phyloP scores from a whole-genome alignment of 2,888 invertebrate genomes.

The Microplitis deprimator region DNA sequence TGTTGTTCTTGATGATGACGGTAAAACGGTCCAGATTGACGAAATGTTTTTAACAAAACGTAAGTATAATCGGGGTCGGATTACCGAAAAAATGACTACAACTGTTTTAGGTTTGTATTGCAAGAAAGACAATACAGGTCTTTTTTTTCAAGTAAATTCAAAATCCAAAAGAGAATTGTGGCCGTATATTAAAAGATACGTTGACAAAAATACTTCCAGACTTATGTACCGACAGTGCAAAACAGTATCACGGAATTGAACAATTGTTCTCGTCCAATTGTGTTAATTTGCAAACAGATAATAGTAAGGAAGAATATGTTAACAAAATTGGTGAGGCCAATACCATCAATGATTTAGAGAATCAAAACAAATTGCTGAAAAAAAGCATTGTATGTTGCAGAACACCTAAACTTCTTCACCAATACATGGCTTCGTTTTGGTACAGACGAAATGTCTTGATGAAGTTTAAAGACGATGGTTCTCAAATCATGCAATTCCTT shows the following conservation, averaged over 20 bases:
- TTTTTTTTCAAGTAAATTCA: slow-evolving; percentile 33
- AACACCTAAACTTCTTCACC: slow-evolving; percentile 41
- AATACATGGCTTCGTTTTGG: slow-evolving; percentile 43
- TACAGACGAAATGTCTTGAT: slow-evolving; percentile 36
- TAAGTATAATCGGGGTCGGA: slow-evolving; percentile 40
- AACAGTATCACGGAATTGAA: slow-evolving; percentile 38
- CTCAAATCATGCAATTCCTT: slow-evolving; percentile 44
- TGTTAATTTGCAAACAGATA: no score
- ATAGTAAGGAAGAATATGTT: no score
- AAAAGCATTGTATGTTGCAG: slow-evolving; percentile 30
- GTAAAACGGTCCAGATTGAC: slow-evolving; percentile 46
- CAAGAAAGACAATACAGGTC: slow-evolving; percentile 47
- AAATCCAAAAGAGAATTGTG: slow-evolving; percentile 44
- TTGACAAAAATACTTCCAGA: slow-evolving; percentile 37
- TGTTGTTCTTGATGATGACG: slow-evolving; percentile 37
- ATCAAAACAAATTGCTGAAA: slow-evolving; percentile 46
- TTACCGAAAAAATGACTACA: slow-evolving; percentile 44
- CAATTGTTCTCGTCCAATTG: no score
- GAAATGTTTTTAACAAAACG: slow-evolving; percentile 47
- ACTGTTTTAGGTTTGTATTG: slow-evolving; percentile 45
- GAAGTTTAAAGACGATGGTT: slow-evolving; percentile 19
- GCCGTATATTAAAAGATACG: slow-evolving; percentile 45
- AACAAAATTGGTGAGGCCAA: slow-evolving; percentile 23
- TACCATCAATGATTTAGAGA: slow-evolving; percentile 47
- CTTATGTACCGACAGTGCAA: slow-evolving; percentile 46